A percentile compares a stretch with the other conserved stretches of the same genome.
Conservation (phyloP, 2,797 vertebrate species). For the Chloroceryle inda region DNA sequence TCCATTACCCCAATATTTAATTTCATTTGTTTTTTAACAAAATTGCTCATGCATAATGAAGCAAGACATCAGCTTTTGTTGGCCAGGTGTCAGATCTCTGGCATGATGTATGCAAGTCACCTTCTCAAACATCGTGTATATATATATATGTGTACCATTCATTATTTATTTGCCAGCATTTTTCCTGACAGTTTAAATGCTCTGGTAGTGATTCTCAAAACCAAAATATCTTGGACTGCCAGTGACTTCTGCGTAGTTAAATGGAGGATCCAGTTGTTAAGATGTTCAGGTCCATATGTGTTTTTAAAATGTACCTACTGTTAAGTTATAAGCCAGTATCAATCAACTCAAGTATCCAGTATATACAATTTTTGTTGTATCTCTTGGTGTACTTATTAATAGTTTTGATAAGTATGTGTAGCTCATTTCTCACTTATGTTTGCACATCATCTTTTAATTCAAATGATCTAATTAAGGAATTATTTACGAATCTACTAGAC, state of each 20-base stretch:
- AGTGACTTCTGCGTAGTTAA: not conserved
- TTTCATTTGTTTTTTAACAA: not conserved
- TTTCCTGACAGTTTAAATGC: not conserved
- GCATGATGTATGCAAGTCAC: not conserved
- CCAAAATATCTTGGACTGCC: not conserved
- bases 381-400: not conserved
- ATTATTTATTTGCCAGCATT: not conserved
- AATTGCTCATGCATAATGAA: not conserved
- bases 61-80: not conserved
- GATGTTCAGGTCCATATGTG: accelerated
- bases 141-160: not conserved
- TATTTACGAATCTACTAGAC: not conserved
- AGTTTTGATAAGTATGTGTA: not conserved
- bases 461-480: not conserved
- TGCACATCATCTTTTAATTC: not conserved
- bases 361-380: not conserved
- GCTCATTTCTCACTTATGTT: not conserved
- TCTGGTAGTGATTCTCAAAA: not conserved
- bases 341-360: not conserved
- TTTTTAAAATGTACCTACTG: not conserved
- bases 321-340: not conserved
- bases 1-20: not conserved
- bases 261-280: not conserved
- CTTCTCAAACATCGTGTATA: not conserved
- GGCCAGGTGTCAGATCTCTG: not conserved